Conservation (phyloP, 2,797 vertebrate genomes). For the Todus mexicanus region DNA sequence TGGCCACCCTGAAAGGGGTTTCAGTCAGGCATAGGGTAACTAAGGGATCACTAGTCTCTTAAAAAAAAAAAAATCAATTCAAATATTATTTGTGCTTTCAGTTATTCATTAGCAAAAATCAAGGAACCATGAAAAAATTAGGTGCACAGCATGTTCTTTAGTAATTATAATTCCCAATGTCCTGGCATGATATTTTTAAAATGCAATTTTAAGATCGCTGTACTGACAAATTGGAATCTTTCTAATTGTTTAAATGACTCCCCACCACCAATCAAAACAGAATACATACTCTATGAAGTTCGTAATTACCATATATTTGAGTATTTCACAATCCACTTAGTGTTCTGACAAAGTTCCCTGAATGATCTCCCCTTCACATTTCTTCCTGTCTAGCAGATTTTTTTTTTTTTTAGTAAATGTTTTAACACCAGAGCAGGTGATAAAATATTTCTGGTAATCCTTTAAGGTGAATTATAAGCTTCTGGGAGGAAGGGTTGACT, state of each 20-base stretch:
- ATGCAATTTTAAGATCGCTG: slow-evolving; percentile 32
- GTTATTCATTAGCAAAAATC: not conserved
- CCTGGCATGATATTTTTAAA: slow-evolving; percentile 17
- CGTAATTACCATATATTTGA: slow-evolving; percentile 55
- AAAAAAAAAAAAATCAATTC: not conserved
- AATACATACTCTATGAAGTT: slow-evolving; percentile 47
- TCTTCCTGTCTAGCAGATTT: slow-evolving; percentile 22
- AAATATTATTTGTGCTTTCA: not conserved
- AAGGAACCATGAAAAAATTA: not conserved
- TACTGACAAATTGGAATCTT: slow-evolving; percentile 55
- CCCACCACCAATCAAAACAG: slow-evolving; percentile 31
- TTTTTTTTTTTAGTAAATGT: slow-evolving; percentile 19
- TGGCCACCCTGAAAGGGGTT: not conserved
- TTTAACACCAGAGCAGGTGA: slow-evolving; percentile 6
- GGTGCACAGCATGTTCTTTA: not conserved
- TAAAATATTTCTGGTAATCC: slow-evolving; percentile 34
- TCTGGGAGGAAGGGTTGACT: not conserved
- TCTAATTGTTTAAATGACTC: slow-evolving; percentile 58
- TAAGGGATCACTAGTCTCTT: not conserved
- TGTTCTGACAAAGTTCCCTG: slow-evolving; percentile 34
- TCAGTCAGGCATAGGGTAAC: not conserved
- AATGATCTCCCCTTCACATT: not conserved
- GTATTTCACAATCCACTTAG: slow-evolving; percentile 60
- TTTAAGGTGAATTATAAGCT: slow-evolving; percentile 18
- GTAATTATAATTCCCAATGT: slow-evolving; percentile 3